Evolutionary conservation across 2,888 invertebrate genomes (phyloP), one percentile per base, ranked within the genome.

Genomic region (Protophormia terraenovae): DNA sequence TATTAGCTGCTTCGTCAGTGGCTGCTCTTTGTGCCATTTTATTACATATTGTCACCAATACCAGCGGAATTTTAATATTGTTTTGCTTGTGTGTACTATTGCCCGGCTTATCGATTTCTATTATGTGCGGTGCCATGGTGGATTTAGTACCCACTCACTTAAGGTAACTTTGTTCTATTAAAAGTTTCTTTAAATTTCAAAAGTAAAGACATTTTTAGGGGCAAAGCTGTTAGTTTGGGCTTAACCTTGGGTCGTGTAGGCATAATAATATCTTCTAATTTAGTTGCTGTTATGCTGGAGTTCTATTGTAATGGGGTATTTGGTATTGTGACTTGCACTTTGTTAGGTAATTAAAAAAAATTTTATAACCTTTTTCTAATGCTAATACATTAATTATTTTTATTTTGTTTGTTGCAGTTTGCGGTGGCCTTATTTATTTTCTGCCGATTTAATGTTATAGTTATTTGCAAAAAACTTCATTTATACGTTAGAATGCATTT

Each of bases 1-100:
- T 91, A 10, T 19, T 90, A 3, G 87, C 87, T 1, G 88, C 89
- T 3, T 83, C 92, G 0, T 41, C 86, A 3, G 72, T 89, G 3
- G 89, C 90, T 0, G 87, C 88, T 3, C 7, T 90, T 0, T 90
- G 91, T 79, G 92, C 92, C 10, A 45, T 91, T 8, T 45, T 90
- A 12, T 76, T 92, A 12, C 89, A 91, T 24, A 87, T 91, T 66
- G 86, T 91, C 8, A 86, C 87, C 1, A 89, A 90, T 41, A 77
- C 90, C 0, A 88, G 84, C 0, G 86, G 87, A 3, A 88, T 92
- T 3, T 86, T 92, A 1, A 32, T 92, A 6, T 77, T 92, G 0
- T 92, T 92, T 71, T 91, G 91, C 55, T 85, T 91, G 0, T 91
- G 89, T 62, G 90, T 91, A n/a, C 84, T 91, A 0, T 35, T 91